Evolutionary conservation across 2,888 invertebrate genomes (phyloP), one percentile per base, ranked within the genome.

Genomic region (Mythimna vitellina): DNA sequence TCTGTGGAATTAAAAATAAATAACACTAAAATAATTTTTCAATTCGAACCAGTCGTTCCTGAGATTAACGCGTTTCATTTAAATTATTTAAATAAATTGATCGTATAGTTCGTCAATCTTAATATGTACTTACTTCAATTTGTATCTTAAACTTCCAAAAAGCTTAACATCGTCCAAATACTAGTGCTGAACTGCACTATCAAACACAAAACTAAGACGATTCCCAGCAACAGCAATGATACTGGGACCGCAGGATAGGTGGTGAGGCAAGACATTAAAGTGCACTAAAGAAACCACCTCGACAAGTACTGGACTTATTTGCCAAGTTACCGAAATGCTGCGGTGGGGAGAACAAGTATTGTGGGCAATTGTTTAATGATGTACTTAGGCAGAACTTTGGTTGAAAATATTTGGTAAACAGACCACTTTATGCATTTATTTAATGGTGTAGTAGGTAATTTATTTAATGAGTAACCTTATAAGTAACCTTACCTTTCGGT

Each of bases 221-320:
- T 80, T 82, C 8, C 32, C 46, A 70, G 78, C 29, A 74, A 58
- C 25, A 74, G 72, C 70, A 65, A 71, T 73, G 75, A 75, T 82
- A 58, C 49, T 58, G 32, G 66, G 68, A 84, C 87, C 87, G 69
- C 88, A 85, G 73, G 78, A 84, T 87, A 76, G 80, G 84, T 83
- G 78, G 84, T 80, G 83, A 88, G 80, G 71, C 49, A 78, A 86
- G 78, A 91, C 94, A 93, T 95, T 94, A 94, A 94, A 94, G 90
- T 92, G 91, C 89, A 92, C 89, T 95, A 93, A 94, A 92, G 90
- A 87, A 91, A 93, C 93, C 93, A 86, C 92, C 86, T 84, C 80
- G 84, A 86, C 83, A 84, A 89, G 83, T 87, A 76, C 83, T 86
- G 86, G 86, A 89, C 87, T 87, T 89, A 89, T 89, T 91, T 90